These are phyloP conservation scores for Penaeus chinensis DNA, from an alignment of 1,140 invertebrate genomes.

Conservation along the genomic window DNA sequence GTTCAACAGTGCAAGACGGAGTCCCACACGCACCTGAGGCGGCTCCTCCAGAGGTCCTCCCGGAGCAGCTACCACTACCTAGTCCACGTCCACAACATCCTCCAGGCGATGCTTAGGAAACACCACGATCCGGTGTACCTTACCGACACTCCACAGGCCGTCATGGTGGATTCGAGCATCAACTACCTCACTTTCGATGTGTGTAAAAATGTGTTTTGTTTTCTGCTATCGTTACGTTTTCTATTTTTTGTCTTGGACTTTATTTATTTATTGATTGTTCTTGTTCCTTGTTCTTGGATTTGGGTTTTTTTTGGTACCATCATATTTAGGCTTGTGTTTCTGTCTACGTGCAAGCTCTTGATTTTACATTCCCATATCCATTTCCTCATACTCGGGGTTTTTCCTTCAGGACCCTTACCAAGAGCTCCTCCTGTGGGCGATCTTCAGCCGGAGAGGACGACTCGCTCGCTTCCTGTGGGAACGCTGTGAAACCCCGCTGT, in stretches of 20 bases:
- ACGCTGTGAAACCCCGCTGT: slow-evolving; percentile 62
- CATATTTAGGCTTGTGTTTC: too few relatives aligned
- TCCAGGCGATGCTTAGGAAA: not conserved
- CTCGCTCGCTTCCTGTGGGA: slow-evolving; percentile 67
- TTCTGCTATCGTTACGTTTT: too few relatives aligned
- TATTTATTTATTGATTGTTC: too few relatives aligned
- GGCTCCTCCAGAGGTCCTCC: not conserved
- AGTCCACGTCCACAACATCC: slow-evolving; percentile 3
- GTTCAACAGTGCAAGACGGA: slow-evolving; percentile 58
- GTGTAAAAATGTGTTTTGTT: too few relatives aligned
- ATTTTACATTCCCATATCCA: too few relatives aligned
- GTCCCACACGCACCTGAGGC: slow-evolving; percentile 42
- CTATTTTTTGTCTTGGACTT: too few relatives aligned
- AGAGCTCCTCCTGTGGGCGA: slow-evolving; percentile 70
- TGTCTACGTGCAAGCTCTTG: too few relatives aligned
- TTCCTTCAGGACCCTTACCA: slow-evolving; percentile 66
- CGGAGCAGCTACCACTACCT: not conserved
- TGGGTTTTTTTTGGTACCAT: too few relatives aligned
- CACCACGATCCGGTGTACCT: not conserved
- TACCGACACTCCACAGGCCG: not conserved
- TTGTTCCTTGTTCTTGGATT: too few relatives aligned
- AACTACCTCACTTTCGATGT: not conserved
- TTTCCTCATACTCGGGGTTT: too few relatives aligned
- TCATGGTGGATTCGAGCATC: not conserved
- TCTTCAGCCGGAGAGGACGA: slow-evolving; percentile 67